phyloP scores from a whole-genome alignment of 2,797 vertebrate species.

The Artibeus jamaicensis region DNA sequence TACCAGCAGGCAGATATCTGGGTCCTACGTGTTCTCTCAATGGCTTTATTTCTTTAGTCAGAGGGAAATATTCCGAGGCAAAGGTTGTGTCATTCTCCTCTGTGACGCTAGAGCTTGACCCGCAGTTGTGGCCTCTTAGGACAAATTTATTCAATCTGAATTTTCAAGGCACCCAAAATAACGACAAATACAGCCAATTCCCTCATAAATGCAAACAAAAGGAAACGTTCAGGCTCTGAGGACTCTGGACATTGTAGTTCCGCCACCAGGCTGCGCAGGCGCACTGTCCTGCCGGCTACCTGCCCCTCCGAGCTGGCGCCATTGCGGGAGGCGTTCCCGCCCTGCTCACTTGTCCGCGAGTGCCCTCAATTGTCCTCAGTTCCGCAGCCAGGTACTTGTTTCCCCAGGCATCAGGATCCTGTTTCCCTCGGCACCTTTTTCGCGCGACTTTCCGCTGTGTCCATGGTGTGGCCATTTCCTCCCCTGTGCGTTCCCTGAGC shows the following conservation, averaged over 20 bases:
- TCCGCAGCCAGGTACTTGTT: slow-evolving; percentile 22
- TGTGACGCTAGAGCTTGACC: background rate
- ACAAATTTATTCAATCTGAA: background rate
- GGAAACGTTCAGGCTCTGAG: background rate
- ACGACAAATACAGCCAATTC: background rate
- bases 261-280: background rate
- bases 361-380: background rate
- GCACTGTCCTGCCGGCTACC: background rate
- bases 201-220: background rate
- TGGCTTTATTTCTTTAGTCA: background rate
- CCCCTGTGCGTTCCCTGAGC: fast-evolving
- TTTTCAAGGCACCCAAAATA: background rate
- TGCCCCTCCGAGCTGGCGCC: background rate
- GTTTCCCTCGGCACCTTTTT: background rate
- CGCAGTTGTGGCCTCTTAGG: background rate
- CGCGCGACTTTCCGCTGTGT: background rate
- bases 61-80: background rate
- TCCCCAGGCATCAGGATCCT: background rate
- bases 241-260: slow-evolving; percentile 2
- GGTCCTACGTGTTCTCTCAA: background rate
- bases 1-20: background rate
- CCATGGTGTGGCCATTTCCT: background rate
- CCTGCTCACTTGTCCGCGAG: background rate
- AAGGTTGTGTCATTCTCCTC: background rate
- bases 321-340: slow-evolving; percentile 25